Base-by-base conservation (phyloP, 2,113 vertebrate genomes). In the Piaya cayana region DNA sequence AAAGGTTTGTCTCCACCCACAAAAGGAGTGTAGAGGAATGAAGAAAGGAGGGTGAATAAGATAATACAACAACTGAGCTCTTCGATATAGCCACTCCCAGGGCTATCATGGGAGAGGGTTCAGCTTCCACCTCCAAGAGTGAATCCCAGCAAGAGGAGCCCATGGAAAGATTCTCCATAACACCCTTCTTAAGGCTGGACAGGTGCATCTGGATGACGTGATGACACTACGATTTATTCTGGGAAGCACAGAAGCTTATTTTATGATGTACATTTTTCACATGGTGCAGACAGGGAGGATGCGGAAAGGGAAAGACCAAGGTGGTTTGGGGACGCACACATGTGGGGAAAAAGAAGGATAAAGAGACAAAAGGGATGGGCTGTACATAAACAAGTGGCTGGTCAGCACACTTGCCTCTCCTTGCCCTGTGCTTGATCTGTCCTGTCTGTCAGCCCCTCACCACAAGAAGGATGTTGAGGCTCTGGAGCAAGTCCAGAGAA, bases 11-110 rank as follows among this genome's bases (percentile, higher is more conserved):
- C 39, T 62, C 37, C 39, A 55, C 21, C 5, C 34, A 39, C 34
- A 22, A 55, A 55, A 39, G 19, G 22, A 53, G 45, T 45, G 29
- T 11, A 43, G 69, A 72, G 43, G 36, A 81, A 11, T 0, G 6
- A 43, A 3, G 4, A 43, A 8, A 5, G 26, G 15, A 20, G 9
- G 55, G 22, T 26, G n/a, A 82, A 65, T 5, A 49, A 42, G 15
- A 9, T 20, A 10, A 29, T 3, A 53, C 1, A 6, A 29, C 12
- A 36, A 29, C 12, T 0, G 2, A 32, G 29, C 53, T 34, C 14
- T 14, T 45, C 12, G 3, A 22, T 12, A 2, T 7, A 14, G 52
- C 36, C 52, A 5, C 12, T 81, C 21, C 29, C 68, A 60, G 17
- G 29, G 9, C n/a, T 69, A 14, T 10, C 39, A 25, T 11, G 53